Percentiles rank a stretch among this genome's conserved stretches.
These are phyloP conservation scores for Ovis canadensis DNA, from an alignment of 2,113 vertebrate species.

Conservation along the genomic window DNA sequence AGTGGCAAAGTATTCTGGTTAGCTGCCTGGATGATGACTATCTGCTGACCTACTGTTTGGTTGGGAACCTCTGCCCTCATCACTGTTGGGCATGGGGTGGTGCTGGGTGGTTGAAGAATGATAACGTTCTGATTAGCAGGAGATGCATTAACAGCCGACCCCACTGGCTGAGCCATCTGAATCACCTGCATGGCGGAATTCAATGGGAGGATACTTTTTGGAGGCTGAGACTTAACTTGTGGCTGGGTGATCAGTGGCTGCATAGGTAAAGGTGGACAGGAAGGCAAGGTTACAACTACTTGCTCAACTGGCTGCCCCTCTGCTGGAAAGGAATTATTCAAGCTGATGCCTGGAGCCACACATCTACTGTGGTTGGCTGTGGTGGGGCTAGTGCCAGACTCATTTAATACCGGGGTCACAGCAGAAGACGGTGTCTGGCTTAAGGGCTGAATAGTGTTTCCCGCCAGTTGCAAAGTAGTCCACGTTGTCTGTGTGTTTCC, in stretches of 20 bases:
- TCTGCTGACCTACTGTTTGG: constrained; percentile 92
- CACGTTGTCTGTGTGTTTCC: constrained; percentile 96
- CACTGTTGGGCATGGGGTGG: constrained; percentile 83
- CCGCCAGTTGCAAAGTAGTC: constrained; percentile 95
- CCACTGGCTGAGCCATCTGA: constrained; percentile 89
- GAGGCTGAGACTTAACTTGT: constrained; percentile 81
- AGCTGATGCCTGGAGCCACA: constrained; percentile 65
- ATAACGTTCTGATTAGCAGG: constrained; percentile 92
- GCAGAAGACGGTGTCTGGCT: constrained; percentile 84
- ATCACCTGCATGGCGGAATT: constrained; percentile 97
- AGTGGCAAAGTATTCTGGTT: constrained; percentile 88
- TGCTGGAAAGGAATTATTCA: constrained; percentile 76
- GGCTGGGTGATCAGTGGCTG: constrained; percentile 84
- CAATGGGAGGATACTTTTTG: constrained; percentile 87
- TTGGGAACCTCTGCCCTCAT: constrained; percentile 89
- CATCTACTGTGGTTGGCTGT: constrained; percentile 68
- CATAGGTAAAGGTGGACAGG: constrained; percentile 84
- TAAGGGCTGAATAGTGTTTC: constrained; percentile 94
- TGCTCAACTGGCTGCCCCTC: constrained; percentile 81
- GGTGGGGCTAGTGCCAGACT: constrained; percentile 63
- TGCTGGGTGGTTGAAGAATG: constrained; percentile 92
- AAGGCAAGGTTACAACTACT: constrained; percentile 81
- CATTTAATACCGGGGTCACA: constrained; percentile 75
- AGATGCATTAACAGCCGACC: constrained; percentile 82
- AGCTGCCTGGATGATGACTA: constrained; percentile 96